Base-by-base conservation (phyloP, 2,888 invertebrate species). In the Entomobrya proxima region DNA sequence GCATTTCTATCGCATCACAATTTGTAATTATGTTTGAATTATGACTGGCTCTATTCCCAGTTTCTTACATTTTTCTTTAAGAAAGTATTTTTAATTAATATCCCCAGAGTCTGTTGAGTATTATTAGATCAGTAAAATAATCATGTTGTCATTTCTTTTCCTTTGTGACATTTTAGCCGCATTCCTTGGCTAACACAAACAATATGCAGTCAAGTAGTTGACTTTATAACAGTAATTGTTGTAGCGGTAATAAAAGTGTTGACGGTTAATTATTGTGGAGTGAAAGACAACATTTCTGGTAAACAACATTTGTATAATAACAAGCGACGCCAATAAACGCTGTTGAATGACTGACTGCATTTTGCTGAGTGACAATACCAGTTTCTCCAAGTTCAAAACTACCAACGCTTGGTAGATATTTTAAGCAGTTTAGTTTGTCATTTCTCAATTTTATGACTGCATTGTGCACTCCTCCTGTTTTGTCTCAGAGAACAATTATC, bases 11-110 rank as follows among this genome's bases (percentile, higher is more conserved):
- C 77, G 40, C 30, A 77, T 77, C 32, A 37, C 77, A 77, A 77
- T 77, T 77, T 77, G 77, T 77, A 76, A 76, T 76, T 76, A 55
- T 27, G 21, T 37, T 55, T 52, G 52, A 76, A 76, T 74, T 50
- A 74, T 50, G 27, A 24, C 30, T 15, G 32, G 47, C n/a, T 50
- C 50, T 30, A 32, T 50, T 18, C n/a, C 50, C 72, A 30, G 21
- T 67, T 67, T 67, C 67, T 67, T 64, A 13, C 44, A 69, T 69
- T 69, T 69, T 44, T 74, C 21, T 11, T 47, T 24, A 40, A 74
- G 50, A 74, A 74, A 67, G 67, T 67, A 21, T 9, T 15, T 2
- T 74, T 74, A n/a, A n/a, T 74, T 74, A 74, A n/a, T 47, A 50
- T 15, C 32, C 15, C 24, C n/a, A n/a, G n/a, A 44, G 21, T 27